Conservation (phyloP, 2,888 invertebrate species). For the Apamea monoglypha region DNA sequence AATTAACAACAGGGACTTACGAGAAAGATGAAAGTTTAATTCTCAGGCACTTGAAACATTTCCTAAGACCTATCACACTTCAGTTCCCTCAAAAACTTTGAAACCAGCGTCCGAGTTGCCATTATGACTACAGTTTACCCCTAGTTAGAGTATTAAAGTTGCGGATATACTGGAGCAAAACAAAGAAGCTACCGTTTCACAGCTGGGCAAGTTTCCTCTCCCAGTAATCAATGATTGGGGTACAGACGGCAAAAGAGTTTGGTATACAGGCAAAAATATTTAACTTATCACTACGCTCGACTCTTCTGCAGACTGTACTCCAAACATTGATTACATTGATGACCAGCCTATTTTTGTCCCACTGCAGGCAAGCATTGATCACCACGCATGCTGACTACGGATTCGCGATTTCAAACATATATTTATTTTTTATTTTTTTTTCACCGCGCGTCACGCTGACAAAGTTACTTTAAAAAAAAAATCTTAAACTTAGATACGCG, state of each 20-base stretch:
- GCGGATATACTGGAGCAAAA: slow-evolving; percentile 50
- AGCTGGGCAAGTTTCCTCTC: slow-evolving; percentile 46
- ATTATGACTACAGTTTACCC: slow-evolving; percentile 50
- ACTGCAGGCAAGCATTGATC: neutral
- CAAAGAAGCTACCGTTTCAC: slow-evolving; percentile 55
- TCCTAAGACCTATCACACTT: slow-evolving; percentile 49
- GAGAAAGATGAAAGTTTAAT: slow-evolving; percentile 43
- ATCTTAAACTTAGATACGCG: neutral
- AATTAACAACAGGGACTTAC: slow-evolving; percentile 39
- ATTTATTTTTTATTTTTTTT: neutral
- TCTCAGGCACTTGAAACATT: slow-evolving; percentile 40
- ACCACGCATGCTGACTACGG: neutral
- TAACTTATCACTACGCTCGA: neutral
- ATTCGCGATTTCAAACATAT: too few relatives aligned
- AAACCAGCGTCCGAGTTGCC: slow-evolving; percentile 34
- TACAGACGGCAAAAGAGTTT: slow-evolving; percentile 15
- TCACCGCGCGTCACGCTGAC: neutral
- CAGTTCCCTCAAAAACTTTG: slow-evolving; percentile 47
- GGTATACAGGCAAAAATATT: neutral
- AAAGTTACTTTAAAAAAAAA: too few relatives aligned
- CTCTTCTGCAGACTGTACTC: slow-evolving; percentile 24
- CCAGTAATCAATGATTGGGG: slow-evolving; percentile 60
- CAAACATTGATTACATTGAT: slow-evolving; percentile 58
- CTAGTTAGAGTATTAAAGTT: slow-evolving; percentile 44
- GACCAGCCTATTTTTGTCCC: neutral